Percentiles rank a stretch among this genome's conserved stretches.
Evolutionary conservation across 2,888 invertebrate genomes (phyloP).

Genomic region (Toxonevra muliebris): DNA sequence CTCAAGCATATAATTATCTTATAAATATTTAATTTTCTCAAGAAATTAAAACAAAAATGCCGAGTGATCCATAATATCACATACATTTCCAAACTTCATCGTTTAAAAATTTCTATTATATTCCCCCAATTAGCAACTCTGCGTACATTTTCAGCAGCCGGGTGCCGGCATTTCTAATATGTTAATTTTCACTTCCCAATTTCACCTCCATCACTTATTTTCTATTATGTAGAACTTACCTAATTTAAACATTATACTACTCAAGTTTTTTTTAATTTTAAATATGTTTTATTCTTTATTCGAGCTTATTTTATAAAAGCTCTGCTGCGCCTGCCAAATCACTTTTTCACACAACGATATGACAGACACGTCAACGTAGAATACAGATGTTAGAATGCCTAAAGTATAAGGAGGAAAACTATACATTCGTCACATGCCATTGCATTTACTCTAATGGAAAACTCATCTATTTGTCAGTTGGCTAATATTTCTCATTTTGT

Average conservation of each 20-base stretch:
- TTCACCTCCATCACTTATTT: too few relatives aligned
- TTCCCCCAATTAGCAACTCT: too few relatives aligned
- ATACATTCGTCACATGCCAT: neutral
- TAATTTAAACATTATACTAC: slow-evolving; percentile 42
- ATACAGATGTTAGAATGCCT: neutral
- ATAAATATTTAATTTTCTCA: too few relatives aligned
- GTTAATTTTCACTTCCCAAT: too few relatives aligned
- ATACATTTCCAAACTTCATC: too few relatives aligned
- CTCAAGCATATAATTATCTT: too few relatives aligned
- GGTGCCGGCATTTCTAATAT: too few relatives aligned
- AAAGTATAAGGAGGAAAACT: neutral
- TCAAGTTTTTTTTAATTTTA: slow-evolving; percentile 18
- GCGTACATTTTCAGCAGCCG: too few relatives aligned
- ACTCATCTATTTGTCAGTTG: neutral
- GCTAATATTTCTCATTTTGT: neutral
- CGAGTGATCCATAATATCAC: too few relatives aligned
- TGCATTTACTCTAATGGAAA: neutral
- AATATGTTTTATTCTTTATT: neutral
- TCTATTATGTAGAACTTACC: slow-evolving; percentile 37
- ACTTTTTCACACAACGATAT: slow-evolving; percentile 40
- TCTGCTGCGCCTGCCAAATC: neutral
- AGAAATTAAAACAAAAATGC: too few relatives aligned
- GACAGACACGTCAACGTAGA: slow-evolving; percentile 61
- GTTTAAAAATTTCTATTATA: too few relatives aligned
- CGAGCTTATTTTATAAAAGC: slow-evolving; percentile 10